A percentile compares a stretch with the other conserved stretches of the same genome.
These are phyloP conservation scores for Drosophila mayaguana DNA, from an alignment of 2,888 invertebrate genomes.

Conservation along the genomic window DNA sequence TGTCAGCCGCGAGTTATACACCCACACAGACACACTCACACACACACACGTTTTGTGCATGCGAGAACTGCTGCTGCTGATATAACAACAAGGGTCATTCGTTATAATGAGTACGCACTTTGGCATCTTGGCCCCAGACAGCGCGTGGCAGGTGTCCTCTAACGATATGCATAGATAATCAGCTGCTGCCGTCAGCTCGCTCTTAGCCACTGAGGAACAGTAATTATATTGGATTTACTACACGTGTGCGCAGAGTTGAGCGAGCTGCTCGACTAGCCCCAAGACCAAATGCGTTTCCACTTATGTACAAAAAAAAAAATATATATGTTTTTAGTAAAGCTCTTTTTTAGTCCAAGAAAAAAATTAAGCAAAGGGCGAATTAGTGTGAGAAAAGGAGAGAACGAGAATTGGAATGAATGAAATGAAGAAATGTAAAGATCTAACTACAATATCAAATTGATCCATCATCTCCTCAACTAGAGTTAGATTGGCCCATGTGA, in stretches of 20 bases:
- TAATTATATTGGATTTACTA: constrained; percentile 3
- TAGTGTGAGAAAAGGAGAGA: neutral
- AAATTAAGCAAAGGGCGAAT: neutral
- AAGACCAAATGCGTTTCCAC: neutral
- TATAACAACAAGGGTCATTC: constrained; percentile 44
- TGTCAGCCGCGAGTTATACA: constrained; percentile 51
- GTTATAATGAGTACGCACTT: constrained; percentile 53
- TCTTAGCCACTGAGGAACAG: constrained; percentile 1
- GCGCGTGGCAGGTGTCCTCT: neutral
- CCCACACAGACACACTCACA: constrained; percentile 2
- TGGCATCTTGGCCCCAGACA: constrained; percentile 15
- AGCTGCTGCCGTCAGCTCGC: neutral
- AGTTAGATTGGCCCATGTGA: no score
- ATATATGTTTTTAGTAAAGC: neutral
- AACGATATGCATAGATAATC: constrained; percentile 27
- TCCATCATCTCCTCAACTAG: no score
- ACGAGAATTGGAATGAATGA: neutral
- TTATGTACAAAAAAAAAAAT: neutral
- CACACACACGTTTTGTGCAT: neutral
- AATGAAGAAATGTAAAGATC: neutral
- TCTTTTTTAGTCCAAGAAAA: neutral
- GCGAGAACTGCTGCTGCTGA: constrained; percentile 8
- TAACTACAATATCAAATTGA: neutral
- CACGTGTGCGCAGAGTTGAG: neutral
- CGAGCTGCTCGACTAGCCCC: neutral